A percentile compares a stretch with the other conserved stretches of the same genome.
Evolutionary conservation across 2,113 vertebrate genomes (phyloP).

Genomic region (Pachypanchax playfairii): DNA sequence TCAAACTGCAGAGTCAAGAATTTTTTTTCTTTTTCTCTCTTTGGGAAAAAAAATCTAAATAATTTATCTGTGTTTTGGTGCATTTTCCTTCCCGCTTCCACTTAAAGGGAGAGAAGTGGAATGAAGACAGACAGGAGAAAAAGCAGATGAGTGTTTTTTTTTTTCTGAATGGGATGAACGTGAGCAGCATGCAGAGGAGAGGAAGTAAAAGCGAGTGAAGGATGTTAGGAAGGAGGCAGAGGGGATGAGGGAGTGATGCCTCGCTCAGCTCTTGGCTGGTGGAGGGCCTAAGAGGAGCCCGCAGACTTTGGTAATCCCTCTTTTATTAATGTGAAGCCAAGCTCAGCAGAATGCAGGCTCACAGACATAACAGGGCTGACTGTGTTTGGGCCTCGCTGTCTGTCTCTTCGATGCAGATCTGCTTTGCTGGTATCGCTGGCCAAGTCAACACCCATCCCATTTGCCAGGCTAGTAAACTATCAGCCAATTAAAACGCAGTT

Average conservation of each 20-base stretch:
- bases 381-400: constrained; percentile 39
- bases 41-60: constrained; percentile 70
- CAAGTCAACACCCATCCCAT: constrained; percentile 30
- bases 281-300: constrained; percentile 59
- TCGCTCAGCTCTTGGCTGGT: constrained; percentile 51
- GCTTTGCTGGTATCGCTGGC: constrained; percentile 17
- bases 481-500: constrained; percentile 41
- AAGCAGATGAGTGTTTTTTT: constrained; percentile 43
- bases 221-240: constrained; percentile 23
- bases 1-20: constrained; percentile 76
- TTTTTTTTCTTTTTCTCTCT: constrained; percentile 61
- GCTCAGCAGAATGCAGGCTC: constrained; percentile 65
- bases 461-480: constrained; percentile 27
- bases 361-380: constrained; percentile 59
- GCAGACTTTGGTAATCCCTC: constrained; percentile 74
- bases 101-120: constrained; percentile 54
- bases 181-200: constrained; percentile 54
- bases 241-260: constrained; percentile 26
- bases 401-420: constrained; percentile 42
- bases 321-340: constrained; percentile 78
- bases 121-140: constrained; percentile 51
- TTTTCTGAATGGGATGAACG: constrained; percentile 56
- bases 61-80: constrained; percentile 79
- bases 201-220: constrained; percentile 15
- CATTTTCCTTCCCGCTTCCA: constrained; percentile 48